These are phyloP conservation scores for Enteromius mattozi DNA, from an alignment of 2,797 vertebrate species.

Conservation along the genomic window DNA sequence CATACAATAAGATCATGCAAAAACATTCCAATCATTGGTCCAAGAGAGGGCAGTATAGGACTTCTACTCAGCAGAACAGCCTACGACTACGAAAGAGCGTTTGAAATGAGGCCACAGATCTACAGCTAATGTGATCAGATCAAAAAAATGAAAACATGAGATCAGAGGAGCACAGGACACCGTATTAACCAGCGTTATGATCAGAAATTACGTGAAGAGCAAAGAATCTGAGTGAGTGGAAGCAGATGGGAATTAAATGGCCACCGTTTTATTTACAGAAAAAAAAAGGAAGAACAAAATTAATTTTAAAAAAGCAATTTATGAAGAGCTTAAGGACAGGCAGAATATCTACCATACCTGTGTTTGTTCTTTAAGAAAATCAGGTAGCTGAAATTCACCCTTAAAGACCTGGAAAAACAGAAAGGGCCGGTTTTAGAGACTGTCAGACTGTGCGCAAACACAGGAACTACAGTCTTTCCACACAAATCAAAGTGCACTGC, in stretches of 20 bases:
- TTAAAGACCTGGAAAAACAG: slow-evolving; percentile 91
- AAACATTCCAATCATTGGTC: slow-evolving; percentile 3
- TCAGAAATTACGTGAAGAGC: slow-evolving; percentile 47
- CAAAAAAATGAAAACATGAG: slow-evolving; percentile 54
- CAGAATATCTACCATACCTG: slow-evolving; percentile 87
- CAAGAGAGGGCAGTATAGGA: slow-evolving; percentile 57
- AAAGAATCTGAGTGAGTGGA: slow-evolving; percentile 52
- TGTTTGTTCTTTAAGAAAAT: slow-evolving; percentile 89
- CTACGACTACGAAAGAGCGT: not conserved
- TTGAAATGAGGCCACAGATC: slow-evolving; percentile 55
- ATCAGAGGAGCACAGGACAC: slow-evolving; percentile 54
- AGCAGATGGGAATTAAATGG: slow-evolving; percentile 63
- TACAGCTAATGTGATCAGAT: slow-evolving; percentile 57
- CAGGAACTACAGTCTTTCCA: slow-evolving; percentile 47
- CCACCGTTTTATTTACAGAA: slow-evolving; percentile 45
- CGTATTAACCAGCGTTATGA: slow-evolving; percentile 43
- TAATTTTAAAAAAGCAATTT: slow-evolving; percentile 39
- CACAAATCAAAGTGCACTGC: slow-evolving; percentile 21
- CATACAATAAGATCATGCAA: not conserved
- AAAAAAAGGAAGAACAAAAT: slow-evolving; percentile 45
- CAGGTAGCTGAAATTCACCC: slow-evolving; percentile 98
- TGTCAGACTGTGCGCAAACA: slow-evolving; percentile 37
- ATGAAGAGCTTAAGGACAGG: slow-evolving; percentile 66
- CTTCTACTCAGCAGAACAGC: slow-evolving; percentile 2
- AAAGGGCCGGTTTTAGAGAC: slow-evolving; percentile 74